These are phyloP conservation scores for Meloidogyne floridensis DNA, from an alignment of 1,140 invertebrate species.

Conservation along the genomic window DNA sequence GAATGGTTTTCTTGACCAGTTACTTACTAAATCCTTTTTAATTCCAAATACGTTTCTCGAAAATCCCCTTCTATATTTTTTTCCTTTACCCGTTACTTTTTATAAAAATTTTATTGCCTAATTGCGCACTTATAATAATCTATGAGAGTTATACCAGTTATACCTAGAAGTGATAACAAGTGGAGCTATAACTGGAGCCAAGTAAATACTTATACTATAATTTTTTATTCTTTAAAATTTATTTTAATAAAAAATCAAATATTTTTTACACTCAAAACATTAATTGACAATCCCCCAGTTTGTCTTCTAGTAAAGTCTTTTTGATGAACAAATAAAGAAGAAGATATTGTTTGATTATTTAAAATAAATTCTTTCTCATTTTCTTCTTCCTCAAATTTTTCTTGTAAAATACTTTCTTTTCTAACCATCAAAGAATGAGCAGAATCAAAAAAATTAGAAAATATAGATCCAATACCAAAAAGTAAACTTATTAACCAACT, in stretches of 20 bases:
- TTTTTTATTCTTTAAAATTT: too few relatives aligned
- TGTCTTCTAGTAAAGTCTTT: slow-evolving; percentile 46
- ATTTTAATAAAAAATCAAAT: background rate
- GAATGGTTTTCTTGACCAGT: too few relatives aligned
- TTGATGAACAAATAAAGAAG: background rate
- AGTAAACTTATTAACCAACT: slow-evolving; percentile 61
- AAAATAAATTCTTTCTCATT: background rate
- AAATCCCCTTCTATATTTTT: too few relatives aligned
- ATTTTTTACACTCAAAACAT: slow-evolving; percentile 41
- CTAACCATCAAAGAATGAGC: slow-evolving; percentile 55
- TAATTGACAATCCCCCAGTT: slow-evolving; percentile 47
- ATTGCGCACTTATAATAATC: too few relatives aligned
- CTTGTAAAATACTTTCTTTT: slow-evolving; percentile 41
- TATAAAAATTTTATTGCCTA: too few relatives aligned
- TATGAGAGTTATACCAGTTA: too few relatives aligned
- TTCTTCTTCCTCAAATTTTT: slow-evolving; percentile 11
- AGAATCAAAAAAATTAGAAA: slow-evolving; percentile 59
- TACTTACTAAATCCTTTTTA: too few relatives aligned
- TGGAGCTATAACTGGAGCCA: too few relatives aligned
- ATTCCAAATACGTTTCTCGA: too few relatives aligned
- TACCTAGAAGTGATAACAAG: too few relatives aligned
- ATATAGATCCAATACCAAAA: slow-evolving; percentile 61
- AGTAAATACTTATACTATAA: too few relatives aligned
- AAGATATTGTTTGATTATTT: background rate
- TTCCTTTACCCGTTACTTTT: too few relatives aligned